Conservation (phyloP, 2,797 vertebrate species). For the Chiroxiphia lanceolata region DNA sequence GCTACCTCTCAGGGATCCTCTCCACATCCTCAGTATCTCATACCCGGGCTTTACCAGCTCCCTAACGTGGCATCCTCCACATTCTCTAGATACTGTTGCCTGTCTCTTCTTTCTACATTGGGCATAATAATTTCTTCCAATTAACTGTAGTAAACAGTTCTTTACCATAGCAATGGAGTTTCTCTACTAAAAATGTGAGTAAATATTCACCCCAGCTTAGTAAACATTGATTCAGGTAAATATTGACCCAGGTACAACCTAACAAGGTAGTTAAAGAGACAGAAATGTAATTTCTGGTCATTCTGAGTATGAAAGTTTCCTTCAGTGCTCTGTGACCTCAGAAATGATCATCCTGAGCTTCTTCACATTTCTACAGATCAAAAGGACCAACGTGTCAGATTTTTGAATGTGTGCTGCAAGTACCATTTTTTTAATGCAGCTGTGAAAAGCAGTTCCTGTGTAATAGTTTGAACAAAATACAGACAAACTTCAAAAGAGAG, state of each 20-base stretch:
- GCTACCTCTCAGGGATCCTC: neutral
- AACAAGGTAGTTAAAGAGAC: neutral
- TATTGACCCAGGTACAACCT: neutral
- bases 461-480: neutral
- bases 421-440: neutral
- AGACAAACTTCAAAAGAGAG: neutral
- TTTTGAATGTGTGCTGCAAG: neutral
- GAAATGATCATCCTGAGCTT: neutral
- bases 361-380: neutral
- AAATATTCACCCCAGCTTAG: neutral
- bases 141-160: neutral
- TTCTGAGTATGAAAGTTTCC: neutral
- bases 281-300: neutral
- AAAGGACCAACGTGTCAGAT: neutral
- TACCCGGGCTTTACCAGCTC: neutral
- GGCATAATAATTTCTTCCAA: neutral
- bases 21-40: neutral
- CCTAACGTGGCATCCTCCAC: neutral
- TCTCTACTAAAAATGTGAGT: neutral
- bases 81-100: neutral
- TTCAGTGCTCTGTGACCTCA: neutral
- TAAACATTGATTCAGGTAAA: constrained; percentile 19
- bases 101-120: neutral
- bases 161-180: neutral
- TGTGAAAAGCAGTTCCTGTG: neutral